phyloP scores from a whole-genome alignment of 2,888 invertebrate genomes.

The Drosophila ustulata region DNA sequence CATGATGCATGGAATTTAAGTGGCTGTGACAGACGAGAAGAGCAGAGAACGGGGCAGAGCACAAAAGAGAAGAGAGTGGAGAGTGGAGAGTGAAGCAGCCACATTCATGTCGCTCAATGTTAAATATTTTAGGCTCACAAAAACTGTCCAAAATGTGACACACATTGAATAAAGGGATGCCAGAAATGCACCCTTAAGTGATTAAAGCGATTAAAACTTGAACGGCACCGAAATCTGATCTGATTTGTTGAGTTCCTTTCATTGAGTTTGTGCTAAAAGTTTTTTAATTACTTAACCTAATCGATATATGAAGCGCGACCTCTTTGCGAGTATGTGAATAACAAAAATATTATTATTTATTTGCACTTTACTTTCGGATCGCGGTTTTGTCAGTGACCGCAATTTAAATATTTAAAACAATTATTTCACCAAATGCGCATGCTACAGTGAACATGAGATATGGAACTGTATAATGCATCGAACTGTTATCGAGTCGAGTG shows the following conservation, averaged over 20 bases:
- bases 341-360: slow-evolving; percentile 12
- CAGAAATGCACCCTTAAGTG: slow-evolving; percentile 14
- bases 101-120: slow-evolving; percentile 9
- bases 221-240: slow-evolving; percentile 9
- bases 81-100: background rate
- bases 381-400: slow-evolving; percentile 9
- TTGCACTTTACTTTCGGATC: slow-evolving; percentile 9
- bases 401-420: slow-evolving; percentile 22
- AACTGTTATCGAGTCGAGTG: background rate
- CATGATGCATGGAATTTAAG: slow-evolving; percentile 71
- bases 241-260: slow-evolving; percentile 4
- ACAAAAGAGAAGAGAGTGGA: background rate
- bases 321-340: background rate
- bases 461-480: background rate
- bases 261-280: slow-evolving; percentile 13
- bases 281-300: slow-evolving; percentile 61
- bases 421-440: slow-evolving; percentile 1
- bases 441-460: background rate
- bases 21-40: slow-evolving; percentile 50
- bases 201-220: slow-evolving; percentile 37
- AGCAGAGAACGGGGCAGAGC: background rate
- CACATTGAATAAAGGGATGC: slow-evolving; percentile 2
- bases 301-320: slow-evolving; percentile 34
- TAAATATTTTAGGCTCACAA: slow-evolving; percentile 31
- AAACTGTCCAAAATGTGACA: slow-evolving; percentile 36